These are phyloP conservation scores for Theonella swinhoei DNA, from an alignment of 37 sponge, comb jelly and placozoan species.

Conservation along the genomic window DNA sequence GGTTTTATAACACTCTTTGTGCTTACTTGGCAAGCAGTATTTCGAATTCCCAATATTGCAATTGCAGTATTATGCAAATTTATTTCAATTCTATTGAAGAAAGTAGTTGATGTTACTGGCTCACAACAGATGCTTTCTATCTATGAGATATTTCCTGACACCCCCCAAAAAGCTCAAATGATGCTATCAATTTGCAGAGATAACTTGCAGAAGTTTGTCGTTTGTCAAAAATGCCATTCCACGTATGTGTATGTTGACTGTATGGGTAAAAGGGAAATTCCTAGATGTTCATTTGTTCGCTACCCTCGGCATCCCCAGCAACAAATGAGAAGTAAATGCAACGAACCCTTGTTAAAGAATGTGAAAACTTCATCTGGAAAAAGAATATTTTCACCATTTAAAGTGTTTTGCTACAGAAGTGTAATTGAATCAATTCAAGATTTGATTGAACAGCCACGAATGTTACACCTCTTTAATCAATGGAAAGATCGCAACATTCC, in stretches of 20 bases:
- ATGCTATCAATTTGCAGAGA: neutral
- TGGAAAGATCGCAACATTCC: slow-evolving; percentile 12
- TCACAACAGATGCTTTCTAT: no score
- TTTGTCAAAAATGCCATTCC: slow-evolving; percentile 37
- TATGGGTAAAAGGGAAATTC: neutral
- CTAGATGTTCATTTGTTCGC: neutral
- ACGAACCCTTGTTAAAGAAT: neutral
- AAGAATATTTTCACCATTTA: slow-evolving; percentile 2
- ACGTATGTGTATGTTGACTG: slow-evolving; percentile 15
- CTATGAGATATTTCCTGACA: no score
- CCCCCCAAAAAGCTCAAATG: no score
- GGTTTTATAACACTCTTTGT: no score
- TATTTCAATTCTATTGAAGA: no score
- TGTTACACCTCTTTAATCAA: slow-evolving; percentile 38
- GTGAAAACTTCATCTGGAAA: neutral
- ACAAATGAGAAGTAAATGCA: slow-evolving; percentile 1
- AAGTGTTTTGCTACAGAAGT: slow-evolving; percentile 12
- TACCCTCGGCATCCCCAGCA: slow-evolving; percentile 36
- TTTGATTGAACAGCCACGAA: neutral
- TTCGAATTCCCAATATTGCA: no score
- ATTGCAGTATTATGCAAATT: no score
- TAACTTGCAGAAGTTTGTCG: slow-evolving; percentile 10
- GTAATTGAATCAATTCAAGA: slow-evolving; percentile 12
- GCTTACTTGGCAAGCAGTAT: no score
- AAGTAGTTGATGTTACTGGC: no score